Evolutionary conservation across 1,140 invertebrate genomes (phyloP), one percentile per base, ranked within the genome.

Genomic region (Achroia grisella): DNA sequence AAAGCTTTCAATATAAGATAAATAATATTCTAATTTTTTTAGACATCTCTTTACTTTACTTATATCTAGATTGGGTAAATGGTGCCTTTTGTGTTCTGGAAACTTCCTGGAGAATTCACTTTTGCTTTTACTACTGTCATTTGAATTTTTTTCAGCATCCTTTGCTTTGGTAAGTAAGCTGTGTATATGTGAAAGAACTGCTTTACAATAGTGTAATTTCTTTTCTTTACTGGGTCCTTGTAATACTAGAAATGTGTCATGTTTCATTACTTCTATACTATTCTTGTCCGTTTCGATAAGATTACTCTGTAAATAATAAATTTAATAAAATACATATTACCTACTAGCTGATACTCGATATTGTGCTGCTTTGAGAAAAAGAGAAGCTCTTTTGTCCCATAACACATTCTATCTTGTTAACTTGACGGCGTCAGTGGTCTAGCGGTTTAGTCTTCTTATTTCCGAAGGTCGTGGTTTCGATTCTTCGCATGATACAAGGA

Each of bases 1-100:
- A 66, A 63, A 69, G 56, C 62, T 76, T 40, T 89, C 87, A 35
- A 89, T 69, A 87, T 88, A 93, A 0, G 90, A 90, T 46, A 92
- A 77, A 71, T 91, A 91, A 78, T 90, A 93, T 64, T 93, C 91
- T 8, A 92, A 65, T 81, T 93, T 93, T 59, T 91, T 93, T 1
- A 88, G 64, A 53, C 85, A 77, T 33, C 87, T 83, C 52, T 88
- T 85, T 2, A 92, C 49, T 72, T 87, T 89, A 37, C 87, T 87
- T 56, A 86, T 82, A 15, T 89, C 74, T 51, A 92, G 62, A 31
- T 80, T 58, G 34, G 82, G 81, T 4, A 86, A 74, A 48, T 86
- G 66, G 31, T 75, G 61, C 4, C 76, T 52, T 60, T 73, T 28
- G 77, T 87, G 44, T 62, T 89, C 69, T 32, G 87, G 69, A 87